Base-by-base conservation (phyloP, 2,797 vertebrate genomes). In the Spea hammondii region DNA sequence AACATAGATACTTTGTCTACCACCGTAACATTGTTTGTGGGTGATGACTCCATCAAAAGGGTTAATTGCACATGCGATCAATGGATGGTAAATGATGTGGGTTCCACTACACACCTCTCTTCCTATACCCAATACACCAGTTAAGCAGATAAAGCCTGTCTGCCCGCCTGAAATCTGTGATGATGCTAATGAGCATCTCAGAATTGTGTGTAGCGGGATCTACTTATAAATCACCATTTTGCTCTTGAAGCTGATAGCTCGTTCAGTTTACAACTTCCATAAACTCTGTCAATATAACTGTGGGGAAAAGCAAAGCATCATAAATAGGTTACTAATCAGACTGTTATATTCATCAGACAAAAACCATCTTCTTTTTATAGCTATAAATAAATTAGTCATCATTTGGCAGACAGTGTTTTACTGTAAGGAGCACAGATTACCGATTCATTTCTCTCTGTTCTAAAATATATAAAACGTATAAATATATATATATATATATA, bases 201-300 rank as follows among this genome's bases (percentile, higher is more conserved):
- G 82, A 90, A 90, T 85, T 86, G 70, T 82, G 51, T 85, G 83
- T 49, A 48, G 66, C 76, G 70, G 59, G 82, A 85, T 86, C 72
- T 47, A 69, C 57, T 90, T 86, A 89, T 77, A 89, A 91, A 92
- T 89, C 84, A 86, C 88, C 88, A 87, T 90, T 92, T 88, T 92
- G 84, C 86, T 90, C 74, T 84, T 84, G 84, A 78, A 85, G 84
- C 83, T 89, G 84, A 93, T 84, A 89, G 84, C 69, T 85, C 91
- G 85, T 87, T 91, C 87, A 90, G 85, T 91, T 91, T 89, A 87
- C 88, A 89, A 91, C 85, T 83, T 82, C 85, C 87, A 83, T 88
- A 90, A 92, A 93, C 92, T 85, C 90, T 90, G 87, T 89, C 91
- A 92, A 85, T 87, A 86, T 91, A 91, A 91, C 67, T 87, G 74